phyloP scores from a whole-genome alignment of 2,797 vertebrate species.

The Micrastur ruficollis region DNA sequence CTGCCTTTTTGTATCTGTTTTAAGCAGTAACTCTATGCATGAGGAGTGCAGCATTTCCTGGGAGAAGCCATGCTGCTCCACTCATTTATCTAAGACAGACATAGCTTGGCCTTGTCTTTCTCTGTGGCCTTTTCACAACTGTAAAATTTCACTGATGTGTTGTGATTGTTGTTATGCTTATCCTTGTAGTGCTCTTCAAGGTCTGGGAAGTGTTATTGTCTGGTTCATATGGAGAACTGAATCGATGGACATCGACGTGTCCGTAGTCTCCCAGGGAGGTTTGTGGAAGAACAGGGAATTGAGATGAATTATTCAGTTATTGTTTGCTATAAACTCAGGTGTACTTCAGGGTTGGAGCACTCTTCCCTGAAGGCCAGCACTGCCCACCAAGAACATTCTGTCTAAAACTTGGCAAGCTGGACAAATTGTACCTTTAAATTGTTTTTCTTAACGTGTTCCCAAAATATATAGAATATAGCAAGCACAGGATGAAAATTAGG shows the following conservation, averaged over 20 bases:
- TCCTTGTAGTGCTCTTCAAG: neutral
- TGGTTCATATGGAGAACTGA: neutral
- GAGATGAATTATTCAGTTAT: neutral
- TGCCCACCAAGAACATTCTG: neutral
- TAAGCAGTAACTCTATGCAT: neutral
- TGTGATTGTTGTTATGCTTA: neutral
- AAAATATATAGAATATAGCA: neutral
- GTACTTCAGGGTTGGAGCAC: neutral
- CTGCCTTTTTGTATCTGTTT: neutral
- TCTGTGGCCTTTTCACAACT: neutral
- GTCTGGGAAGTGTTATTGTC: neutral
- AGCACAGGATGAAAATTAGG: neutral
- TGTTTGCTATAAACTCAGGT: neutral
- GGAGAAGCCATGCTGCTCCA: neutral
- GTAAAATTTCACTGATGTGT: neutral
- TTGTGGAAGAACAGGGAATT: neutral
- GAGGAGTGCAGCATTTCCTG: neutral
- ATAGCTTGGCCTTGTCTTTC: neutral
- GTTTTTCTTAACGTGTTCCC: neutral
- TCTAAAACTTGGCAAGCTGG: neutral
- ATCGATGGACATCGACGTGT: accelerated
- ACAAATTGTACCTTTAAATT: neutral
- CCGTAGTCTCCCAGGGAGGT: neutral
- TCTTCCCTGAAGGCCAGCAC: neutral
- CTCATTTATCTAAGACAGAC: neutral